Evolutionary conservation across 1,140 invertebrate genomes (phyloP), one percentile per base, ranked within the genome.

Genomic region (Calliopsis andreniformis): DNA sequence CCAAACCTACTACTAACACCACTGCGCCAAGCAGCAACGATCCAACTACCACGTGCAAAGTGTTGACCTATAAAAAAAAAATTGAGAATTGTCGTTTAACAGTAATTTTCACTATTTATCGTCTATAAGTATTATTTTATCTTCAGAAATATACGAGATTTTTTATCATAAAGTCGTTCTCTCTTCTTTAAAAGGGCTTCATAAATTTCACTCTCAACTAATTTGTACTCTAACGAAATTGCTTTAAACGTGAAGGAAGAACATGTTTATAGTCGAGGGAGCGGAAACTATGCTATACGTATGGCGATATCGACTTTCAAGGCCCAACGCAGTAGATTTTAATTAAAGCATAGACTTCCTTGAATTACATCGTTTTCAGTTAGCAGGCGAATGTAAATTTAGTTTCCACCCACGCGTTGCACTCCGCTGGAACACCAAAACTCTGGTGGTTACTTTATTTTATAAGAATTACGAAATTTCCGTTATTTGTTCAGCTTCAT

Each of bases 1-100:
- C 95, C 83, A 97, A 91, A 42, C 96, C 96, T 68, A 96, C 95
- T 47, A 97, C 95, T 73, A 97, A 90, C 42, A 96, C 93, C 68
- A 96, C 95, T 66, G 95, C 94, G 39, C 96, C 96, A 49, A 96
- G 89, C 4, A 97, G 93, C 49, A 96, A 88, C 0, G 95, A 95
- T 7, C 95, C 95, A 25, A 96, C 95, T 25, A 96, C 94, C 28
- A 96, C 93, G 90, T 96, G 95, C 20, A 96, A 92, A 12, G 95
- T 93, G 59, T 95, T 95, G 72, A 96, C 92, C 95, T 95, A 87
- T 23, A 86, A 51, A 55, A 28, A 39, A 0, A 58, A 10, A 39
- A 5, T 47, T 10, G 14, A 61, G 23, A 58, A 43, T 18, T 1
- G 7, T 23, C 8, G 2, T 55, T 75, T 28, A n/a, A n/a, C n/a